A percentile compares a stretch with the other conserved stretches of the same genome.
Conservation (phyloP, 2,797 vertebrate species). For the Pampus argenteus region DNA sequence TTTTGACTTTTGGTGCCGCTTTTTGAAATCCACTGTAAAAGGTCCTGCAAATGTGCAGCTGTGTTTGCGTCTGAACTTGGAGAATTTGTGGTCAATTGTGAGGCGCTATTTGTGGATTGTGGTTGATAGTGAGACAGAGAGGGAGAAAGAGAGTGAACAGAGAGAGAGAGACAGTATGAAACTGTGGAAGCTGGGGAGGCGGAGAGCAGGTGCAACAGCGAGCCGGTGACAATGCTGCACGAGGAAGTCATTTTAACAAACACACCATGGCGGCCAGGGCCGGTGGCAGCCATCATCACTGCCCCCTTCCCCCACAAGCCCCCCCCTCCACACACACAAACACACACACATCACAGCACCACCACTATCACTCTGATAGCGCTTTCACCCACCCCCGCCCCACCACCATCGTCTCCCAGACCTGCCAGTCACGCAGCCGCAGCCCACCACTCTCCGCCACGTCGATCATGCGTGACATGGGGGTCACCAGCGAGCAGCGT, state of each 20-base stretch:
- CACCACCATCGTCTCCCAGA: constrained; percentile 52
- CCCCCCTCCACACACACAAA: neutral
- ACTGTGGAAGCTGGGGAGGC: constrained; percentile 30
- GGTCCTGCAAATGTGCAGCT: constrained; percentile 35
- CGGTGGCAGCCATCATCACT: constrained; percentile 67
- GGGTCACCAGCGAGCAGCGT: constrained; percentile 71
- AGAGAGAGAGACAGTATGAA: constrained; percentile 7
- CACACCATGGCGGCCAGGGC: constrained; percentile 64
- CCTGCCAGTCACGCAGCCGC: constrained; percentile 77
- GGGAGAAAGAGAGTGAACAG: too few species aligned
- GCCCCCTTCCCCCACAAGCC: constrained; percentile 38
- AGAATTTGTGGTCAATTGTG: constrained; percentile 43
- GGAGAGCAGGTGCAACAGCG: constrained; percentile 68
- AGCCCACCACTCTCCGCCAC: constrained; percentile 62
- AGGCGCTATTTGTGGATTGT: constrained; percentile 19
- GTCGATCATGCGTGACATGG: constrained; percentile 81
- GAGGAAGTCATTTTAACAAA: constrained; percentile 79
- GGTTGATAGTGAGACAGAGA: constrained; percentile 21
- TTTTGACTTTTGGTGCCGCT: constrained; percentile 17
- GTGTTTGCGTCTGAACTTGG: constrained; percentile 25
- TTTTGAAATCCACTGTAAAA: constrained; percentile 11
- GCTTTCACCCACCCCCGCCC: constrained; percentile 45
- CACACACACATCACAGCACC: constrained; percentile 22
- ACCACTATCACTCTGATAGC: constrained; percentile 39
- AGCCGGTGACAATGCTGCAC: constrained; percentile 68